Conservation (phyloP, 2,113 vertebrate species). For the Cyanocitta stelleri region DNA sequence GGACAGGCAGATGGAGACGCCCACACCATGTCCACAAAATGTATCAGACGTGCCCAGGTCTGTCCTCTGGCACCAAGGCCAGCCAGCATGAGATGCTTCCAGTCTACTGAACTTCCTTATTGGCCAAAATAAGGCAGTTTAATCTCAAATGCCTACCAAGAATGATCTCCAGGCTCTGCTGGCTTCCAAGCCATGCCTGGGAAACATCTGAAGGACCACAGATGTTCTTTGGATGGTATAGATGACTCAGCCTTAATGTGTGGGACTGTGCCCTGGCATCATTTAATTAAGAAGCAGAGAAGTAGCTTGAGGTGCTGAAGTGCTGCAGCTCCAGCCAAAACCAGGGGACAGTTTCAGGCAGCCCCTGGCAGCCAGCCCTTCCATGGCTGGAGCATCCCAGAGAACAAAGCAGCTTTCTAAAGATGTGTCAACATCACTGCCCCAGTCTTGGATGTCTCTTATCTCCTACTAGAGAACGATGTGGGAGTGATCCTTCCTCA, state of each 20-base stretch:
- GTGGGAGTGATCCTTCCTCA: background rate
- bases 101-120: background rate
- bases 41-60: background rate
- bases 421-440: background rate
- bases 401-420: background rate
- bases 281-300: background rate
- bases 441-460: background rate
- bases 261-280: constrained; percentile 3
- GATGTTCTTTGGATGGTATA: background rate
- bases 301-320: background rate
- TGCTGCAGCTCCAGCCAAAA: background rate
- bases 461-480: background rate
- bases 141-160: background rate
- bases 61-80: background rate
- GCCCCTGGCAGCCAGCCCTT: background rate
- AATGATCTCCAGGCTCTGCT: background rate
- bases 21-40: background rate
- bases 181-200: background rate
- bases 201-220: constrained; percentile 34
- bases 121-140: background rate
- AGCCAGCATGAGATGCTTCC: background rate
- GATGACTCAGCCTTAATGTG: background rate
- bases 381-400: background rate
- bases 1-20: background rate
- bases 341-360: background rate